These are phyloP conservation scores for Junonia oenone DNA, from an alignment of 2,888 invertebrate genomes.

Conservation along the genomic window DNA sequence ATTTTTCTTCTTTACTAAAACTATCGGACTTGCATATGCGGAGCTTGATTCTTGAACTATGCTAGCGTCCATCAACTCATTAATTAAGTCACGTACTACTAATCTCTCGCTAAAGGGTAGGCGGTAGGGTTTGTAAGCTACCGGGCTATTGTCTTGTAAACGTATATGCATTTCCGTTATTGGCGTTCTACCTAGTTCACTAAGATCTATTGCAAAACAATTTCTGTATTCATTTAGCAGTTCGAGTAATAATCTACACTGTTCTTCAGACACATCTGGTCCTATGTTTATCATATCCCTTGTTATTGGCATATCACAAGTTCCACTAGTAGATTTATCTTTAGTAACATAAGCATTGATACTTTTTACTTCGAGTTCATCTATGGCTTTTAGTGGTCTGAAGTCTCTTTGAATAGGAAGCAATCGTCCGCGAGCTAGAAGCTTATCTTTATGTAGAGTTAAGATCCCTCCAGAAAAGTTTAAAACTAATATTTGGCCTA, in stretches of 20 bases:
- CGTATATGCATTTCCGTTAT: conserved; percentile 27
- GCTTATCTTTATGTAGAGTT: background rate
- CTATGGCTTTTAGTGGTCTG: background rate
- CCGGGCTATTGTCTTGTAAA: conserved; percentile 21
- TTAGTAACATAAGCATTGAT: background rate
- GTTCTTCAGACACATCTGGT: background rate
- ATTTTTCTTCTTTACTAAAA: conserved; percentile 32
- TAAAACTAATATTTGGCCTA: background rate
- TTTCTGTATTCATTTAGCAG: conserved; percentile 7
- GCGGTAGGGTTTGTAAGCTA: conserved; percentile 30
- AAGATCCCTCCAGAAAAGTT: background rate
- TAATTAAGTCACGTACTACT: conserved; percentile 24
- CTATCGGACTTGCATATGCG: conserved; percentile 33
- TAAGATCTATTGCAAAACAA: conserved; percentile 25
- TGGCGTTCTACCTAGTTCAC: conserved; percentile 24
- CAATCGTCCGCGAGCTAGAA: background rate
- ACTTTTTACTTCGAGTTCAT: background rate
- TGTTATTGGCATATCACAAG: background rate
- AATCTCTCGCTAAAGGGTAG: conserved; percentile 25
- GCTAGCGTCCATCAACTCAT: conserved; percentile 26
- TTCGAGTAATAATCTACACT: background rate
- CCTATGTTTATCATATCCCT: conserved; percentile 2
- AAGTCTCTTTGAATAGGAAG: background rate
- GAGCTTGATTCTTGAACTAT: conserved; percentile 29
- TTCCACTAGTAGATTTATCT: background rate